Evolutionary conservation across 2,888 invertebrate species (phyloP).

Genomic region (Rhagonycha lutea): DNA sequence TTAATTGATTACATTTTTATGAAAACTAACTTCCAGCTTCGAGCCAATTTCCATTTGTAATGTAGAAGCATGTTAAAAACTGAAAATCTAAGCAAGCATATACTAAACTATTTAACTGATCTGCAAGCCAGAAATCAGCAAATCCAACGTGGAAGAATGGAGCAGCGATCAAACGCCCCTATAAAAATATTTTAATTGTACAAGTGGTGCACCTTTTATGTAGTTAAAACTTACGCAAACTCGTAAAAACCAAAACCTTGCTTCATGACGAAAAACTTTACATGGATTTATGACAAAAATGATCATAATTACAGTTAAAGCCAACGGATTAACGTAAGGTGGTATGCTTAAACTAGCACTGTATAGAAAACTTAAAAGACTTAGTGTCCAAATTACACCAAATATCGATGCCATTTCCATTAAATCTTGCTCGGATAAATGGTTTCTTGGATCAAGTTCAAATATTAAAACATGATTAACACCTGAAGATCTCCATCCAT

Average conservation of each 20-base stretch:
- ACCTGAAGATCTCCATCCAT: slow-evolving; percentile 80
- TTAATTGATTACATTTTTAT: not conserved
- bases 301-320: slow-evolving; percentile 68
- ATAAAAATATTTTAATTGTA: slow-evolving; percentile 36
- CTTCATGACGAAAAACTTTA: slow-evolving; percentile 74
- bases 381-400: slow-evolving; percentile 75
- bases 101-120: slow-evolving; percentile 79
- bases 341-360: slow-evolving; percentile 70
- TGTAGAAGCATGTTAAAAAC: slow-evolving; percentile 78
- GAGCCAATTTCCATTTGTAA: slow-evolving; percentile 63
- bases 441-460: slow-evolving; percentile 79
- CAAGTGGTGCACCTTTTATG: not conserved
- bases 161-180: slow-evolving; percentile 68
- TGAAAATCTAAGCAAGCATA: slow-evolving; percentile 79
- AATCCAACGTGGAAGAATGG: slow-evolving; percentile 80
- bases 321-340: slow-evolving; percentile 76
- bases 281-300: slow-evolving; percentile 78
- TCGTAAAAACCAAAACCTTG: slow-evolving; percentile 74
- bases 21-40: slow-evolving; percentile 54
- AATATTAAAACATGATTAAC: slow-evolving; percentile 85
- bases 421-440: slow-evolving; percentile 74
- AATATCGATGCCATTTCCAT: slow-evolving; percentile 79
- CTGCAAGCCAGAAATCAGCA: slow-evolving; percentile 86
- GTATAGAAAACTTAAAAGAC: slow-evolving; percentile 69
- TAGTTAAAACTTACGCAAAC: slow-evolving; percentile 58